A percentile compares a stretch with the other conserved stretches of the same genome.
Evolutionary conservation across 1,140 invertebrate genomes (phyloP).

Genomic region (Lepidurus apus): DNA sequence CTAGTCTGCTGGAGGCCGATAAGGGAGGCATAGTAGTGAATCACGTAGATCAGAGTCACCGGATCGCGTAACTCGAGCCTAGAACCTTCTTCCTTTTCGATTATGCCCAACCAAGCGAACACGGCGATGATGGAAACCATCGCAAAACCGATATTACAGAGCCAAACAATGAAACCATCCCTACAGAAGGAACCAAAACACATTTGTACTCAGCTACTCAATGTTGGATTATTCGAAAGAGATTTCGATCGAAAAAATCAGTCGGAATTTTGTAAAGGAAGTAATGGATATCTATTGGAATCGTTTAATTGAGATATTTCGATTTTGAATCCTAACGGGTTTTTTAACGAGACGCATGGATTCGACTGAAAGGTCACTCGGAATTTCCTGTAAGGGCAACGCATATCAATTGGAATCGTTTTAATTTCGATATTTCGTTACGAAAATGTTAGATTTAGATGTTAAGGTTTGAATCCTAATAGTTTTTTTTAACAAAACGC

Average conservation of each 20-base stretch:
- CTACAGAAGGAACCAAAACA: background rate
- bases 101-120: conserved; percentile 31
- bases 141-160: conserved; percentile 30
- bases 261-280: background rate
- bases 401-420: too few relatives aligned
- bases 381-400: too few relatives aligned
- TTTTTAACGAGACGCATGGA: too few relatives aligned
- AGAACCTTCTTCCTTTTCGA: background rate
- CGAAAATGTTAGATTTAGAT: too few relatives aligned
- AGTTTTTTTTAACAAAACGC: too few relatives aligned
- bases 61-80: background rate
- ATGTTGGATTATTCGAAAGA: background rate
- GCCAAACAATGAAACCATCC: conserved; percentile 30
- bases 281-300: too few relatives aligned
- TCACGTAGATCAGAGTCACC: conserved; percentile 23
- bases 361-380: too few relatives aligned
- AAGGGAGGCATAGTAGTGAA: conserved; percentile 26
- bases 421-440: too few relatives aligned
- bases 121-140: conserved; percentile 24
- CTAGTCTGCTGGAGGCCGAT: background rate
- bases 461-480: too few relatives aligned
- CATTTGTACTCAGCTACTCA: background rate
- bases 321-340: too few relatives aligned
- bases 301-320: too few relatives aligned
- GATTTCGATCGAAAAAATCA: background rate